These are phyloP conservation scores for Cosmorhoe ocellata DNA, from an alignment of 2,888 invertebrate species.

Conservation along the genomic window DNA sequence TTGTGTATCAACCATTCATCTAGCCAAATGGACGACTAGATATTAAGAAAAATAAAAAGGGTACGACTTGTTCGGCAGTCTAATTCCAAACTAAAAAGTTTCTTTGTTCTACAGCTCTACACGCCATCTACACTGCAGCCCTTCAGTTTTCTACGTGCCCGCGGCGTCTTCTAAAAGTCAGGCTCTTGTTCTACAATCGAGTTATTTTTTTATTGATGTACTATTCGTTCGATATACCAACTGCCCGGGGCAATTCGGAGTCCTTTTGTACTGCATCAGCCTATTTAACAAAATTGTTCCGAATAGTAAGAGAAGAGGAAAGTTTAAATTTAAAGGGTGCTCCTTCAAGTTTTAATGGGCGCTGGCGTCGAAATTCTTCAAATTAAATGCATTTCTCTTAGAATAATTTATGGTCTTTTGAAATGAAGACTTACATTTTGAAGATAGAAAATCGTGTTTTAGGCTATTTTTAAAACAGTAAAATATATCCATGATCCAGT, in stretches of 20 bases:
- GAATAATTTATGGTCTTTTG: background rate
- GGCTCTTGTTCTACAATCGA: slow-evolving; percentile 39
- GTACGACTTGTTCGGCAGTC: too few species aligned
- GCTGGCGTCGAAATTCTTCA: slow-evolving; percentile 2
- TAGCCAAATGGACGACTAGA: too few species aligned
- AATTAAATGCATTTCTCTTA: slow-evolving; percentile 4
- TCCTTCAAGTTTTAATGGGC: slow-evolving; percentile 14
- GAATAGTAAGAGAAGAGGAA: slow-evolving; percentile 7
- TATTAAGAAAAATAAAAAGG: too few species aligned
- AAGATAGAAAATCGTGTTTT: too few species aligned
- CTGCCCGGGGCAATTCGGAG: slow-evolving; percentile 53
- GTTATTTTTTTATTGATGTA: slow-evolving; percentile 44
- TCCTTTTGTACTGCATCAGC: slow-evolving; percentile 40
- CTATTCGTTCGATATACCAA: slow-evolving; percentile 47
- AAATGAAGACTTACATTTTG: too few species aligned
- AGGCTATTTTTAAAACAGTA: too few species aligned
- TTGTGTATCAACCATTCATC: too few species aligned
- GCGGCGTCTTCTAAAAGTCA: slow-evolving; percentile 40
- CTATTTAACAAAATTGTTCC: slow-evolving; percentile 19
- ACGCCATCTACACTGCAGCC: slow-evolving; percentile 5
- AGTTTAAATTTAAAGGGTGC: slow-evolving; percentile 15
- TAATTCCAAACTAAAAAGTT: background rate
- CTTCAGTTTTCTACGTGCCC: slow-evolving; percentile 27
- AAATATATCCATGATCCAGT: too few species aligned
- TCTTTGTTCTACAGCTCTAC: background rate